Evolutionary conservation across 2,113 vertebrate species (phyloP), one percentile per base, ranked within the genome.

Genomic region (Ahaetulla prasina): DNA sequence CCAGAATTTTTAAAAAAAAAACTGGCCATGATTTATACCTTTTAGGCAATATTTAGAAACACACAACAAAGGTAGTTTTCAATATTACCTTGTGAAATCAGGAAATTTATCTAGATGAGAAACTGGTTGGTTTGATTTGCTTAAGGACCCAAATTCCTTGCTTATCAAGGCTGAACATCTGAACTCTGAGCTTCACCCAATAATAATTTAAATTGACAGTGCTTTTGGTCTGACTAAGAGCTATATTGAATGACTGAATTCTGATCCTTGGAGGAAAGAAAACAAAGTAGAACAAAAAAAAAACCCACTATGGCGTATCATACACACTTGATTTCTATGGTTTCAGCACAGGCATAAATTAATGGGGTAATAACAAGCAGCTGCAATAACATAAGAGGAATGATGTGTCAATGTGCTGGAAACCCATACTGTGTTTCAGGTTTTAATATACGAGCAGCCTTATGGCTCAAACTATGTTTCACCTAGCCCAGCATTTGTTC

Each of bases 261-360:
- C 49, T 92, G 27, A 9, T 43, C 27, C 89, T 93, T 92, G 92
- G 92, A 10, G 87, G 3, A 27, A 91, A 2, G 91, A 7, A 27
- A 91, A 2, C 1, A 2, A 95, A 93, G 4, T 86, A 74, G 92
- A 93, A 89, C 11, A 86, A 88, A 93, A 53, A 52, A 47, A 12
- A 54, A 60, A 7, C 90, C 90, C n/a, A n/a, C 10, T 39, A 88
- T 8, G 74, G 1, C 88, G 87, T 90, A 91, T 95, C 8, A 86
- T 91, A 43, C 95, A 91, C 4, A 52, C 89, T 96, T 94, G 90
- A 85, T 23, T 95, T 74, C 1, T 89, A 55, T 68, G 91, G 85
- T 1, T 95, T 94, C 88, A 93, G 1, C 60, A 90, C 7, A 94
- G 93, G 22, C 35, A 49, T 90, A 93, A 91, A 94, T 94, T 93